phyloP scores from a whole-genome alignment of 2,888 invertebrate genomes.

The Synergus laeviventris region DNA sequence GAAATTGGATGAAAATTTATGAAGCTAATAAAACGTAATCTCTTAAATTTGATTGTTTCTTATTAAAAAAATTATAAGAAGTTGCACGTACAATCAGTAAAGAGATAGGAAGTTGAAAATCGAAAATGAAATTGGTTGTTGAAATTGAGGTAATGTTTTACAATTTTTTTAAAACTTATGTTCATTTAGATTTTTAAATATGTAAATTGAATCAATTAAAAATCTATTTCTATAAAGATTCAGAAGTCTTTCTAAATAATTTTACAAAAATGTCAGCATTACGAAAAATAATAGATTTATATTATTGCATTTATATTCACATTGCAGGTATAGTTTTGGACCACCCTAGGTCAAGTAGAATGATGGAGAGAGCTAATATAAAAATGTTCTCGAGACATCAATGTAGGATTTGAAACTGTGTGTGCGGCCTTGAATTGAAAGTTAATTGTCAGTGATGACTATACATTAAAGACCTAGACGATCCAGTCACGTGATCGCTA shows the following conservation, averaged over 20 bases:
- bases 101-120: not conserved
- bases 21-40: not conserved
- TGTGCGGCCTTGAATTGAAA: slow-evolving; percentile 63
- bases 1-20: not conserved
- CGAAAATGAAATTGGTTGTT: not conserved
- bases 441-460: slow-evolving; percentile 63
- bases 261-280: no score
- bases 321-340: not conserved
- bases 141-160: not conserved
- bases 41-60: not conserved
- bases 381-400: slow-evolving; percentile 48
- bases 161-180: not conserved
- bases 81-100: not conserved
- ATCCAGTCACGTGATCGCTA: slow-evolving; percentile 62
- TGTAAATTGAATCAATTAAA: no score
- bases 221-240: no score
- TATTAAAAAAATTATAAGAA: not conserved
- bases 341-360: slow-evolving; percentile 30
- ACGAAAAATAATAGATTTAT: no score
- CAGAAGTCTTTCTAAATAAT: no score
- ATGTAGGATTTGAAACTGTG: slow-evolving; percentile 44
- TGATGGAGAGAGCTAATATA: slow-evolving; percentile 39
- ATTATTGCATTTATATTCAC: no score
- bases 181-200: no score
- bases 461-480: slow-evolving; percentile 62